A percentile compares a stretch with the other conserved stretches of the same genome.
These are phyloP conservation scores for Neogobius melanostomus DNA, from an alignment of 2,113 vertebrate genomes.

Conservation along the genomic window DNA sequence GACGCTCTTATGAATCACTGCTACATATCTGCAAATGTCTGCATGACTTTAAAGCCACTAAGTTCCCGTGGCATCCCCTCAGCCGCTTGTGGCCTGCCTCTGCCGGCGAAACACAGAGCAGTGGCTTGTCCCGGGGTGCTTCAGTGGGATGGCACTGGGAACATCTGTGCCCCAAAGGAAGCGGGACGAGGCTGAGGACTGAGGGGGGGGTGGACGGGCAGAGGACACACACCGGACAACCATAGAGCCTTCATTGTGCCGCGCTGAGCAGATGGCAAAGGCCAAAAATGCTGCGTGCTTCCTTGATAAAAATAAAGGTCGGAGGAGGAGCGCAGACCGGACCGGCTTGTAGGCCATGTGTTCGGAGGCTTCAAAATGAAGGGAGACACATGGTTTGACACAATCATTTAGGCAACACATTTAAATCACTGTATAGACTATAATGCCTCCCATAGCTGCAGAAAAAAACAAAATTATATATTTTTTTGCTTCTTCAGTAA, in stretches of 20 bases:
- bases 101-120: constrained; percentile 47
- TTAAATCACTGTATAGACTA: too few species aligned
- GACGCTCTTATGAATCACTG: constrained; percentile 46
- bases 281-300: constrained; percentile 79
- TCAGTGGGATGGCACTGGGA: constrained; percentile 71
- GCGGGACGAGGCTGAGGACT: constrained; percentile 22
- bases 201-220: constrained; percentile 38
- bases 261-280: constrained; percentile 82
- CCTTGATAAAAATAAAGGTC: constrained; percentile 65
- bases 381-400: background rate
- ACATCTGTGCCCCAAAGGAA: constrained; percentile 81
- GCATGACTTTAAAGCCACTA: constrained; percentile 34
- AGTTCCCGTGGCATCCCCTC: constrained; percentile 47
- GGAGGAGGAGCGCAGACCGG: constrained; percentile 44
- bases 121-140: constrained; percentile 59
- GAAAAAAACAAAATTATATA: too few species aligned
- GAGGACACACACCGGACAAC: constrained; percentile 67
- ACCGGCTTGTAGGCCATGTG: background rate
- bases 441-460: too few species aligned
- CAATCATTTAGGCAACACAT: background rate
- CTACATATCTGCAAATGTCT: constrained; percentile 40
- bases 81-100: constrained; percentile 39
- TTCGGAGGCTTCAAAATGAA: constrained; percentile 1
- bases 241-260: constrained; percentile 86
- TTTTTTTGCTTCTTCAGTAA: too few species aligned